These are phyloP conservation scores for Drosophila robusta DNA, from an alignment of 2,888 invertebrate genomes.

Conservation along the genomic window DNA sequence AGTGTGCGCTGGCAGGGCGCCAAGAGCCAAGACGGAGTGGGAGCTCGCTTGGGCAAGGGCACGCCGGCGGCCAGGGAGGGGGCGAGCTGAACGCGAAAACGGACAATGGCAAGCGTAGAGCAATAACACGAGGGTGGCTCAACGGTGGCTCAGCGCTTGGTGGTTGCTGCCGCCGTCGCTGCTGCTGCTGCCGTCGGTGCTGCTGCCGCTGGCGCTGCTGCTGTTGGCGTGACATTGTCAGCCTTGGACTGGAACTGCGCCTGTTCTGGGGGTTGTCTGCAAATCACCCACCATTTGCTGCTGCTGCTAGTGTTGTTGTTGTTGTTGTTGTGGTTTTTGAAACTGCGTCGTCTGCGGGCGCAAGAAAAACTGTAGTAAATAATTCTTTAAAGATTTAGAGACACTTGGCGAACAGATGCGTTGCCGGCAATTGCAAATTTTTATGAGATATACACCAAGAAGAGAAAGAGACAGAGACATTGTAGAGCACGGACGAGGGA, in stretches of 20 bases:
- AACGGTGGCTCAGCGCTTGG: conserved; percentile 65
- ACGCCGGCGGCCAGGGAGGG: conserved; percentile 5
- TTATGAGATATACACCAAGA: conserved; percentile 65
- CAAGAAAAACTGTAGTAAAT: conserved; percentile 74
- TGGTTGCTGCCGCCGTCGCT: conserved; percentile 54
- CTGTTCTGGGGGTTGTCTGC: conserved; percentile 63
- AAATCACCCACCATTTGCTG: conserved; percentile 71
- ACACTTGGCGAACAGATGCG: conserved; percentile 68
- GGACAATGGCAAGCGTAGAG: conserved; percentile 70
- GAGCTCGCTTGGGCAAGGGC: conserved; percentile 41
- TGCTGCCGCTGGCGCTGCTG: conserved; percentile 22
- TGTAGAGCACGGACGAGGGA: neutral
- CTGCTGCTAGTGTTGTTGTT: conserved; percentile 20
- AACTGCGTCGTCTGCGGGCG: conserved; percentile 51
- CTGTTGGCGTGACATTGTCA: conserved; percentile 63
- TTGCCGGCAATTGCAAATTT: conserved; percentile 75
- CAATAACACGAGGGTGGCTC: conserved; percentile 76
- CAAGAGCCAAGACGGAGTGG: conserved; percentile 47
- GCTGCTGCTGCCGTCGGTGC: conserved; percentile 2
- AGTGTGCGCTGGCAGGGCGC: conserved; percentile 67
- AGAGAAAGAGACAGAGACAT: neutral
- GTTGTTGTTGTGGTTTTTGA: conserved; percentile 43
- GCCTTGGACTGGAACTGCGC: conserved; percentile 46
- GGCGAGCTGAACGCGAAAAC: conserved; percentile 5
- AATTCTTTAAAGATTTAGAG: conserved; percentile 81